Base-by-base conservation (phyloP, 2,797 vertebrate species). In the Lepilemur ruficaudatus region DNA sequence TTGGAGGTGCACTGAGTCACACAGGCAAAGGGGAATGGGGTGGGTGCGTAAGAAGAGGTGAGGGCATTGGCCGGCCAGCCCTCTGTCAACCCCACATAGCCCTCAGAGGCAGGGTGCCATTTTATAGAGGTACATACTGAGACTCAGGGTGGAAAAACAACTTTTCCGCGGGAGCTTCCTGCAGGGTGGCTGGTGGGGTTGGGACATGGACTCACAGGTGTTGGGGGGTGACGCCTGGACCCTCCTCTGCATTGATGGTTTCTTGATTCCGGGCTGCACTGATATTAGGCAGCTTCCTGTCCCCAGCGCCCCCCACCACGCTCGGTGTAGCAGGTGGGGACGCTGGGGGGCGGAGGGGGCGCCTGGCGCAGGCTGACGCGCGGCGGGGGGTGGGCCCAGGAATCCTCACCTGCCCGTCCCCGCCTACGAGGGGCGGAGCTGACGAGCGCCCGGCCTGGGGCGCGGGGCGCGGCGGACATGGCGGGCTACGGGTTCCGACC, bases 401-500 rank as follows among this genome's bases (percentile, higher is more conserved):
- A 55, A 69, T 50, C 28, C 92, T 82, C 80, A 69, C 95, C 96
- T 87, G 89, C 84, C 22, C 9, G 32, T 10, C 70, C n/a, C 81
- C 43, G 28, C 13, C 76, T n/a, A 30, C 41, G 48, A 87, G 85
- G 80, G 89, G 93, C 57, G 95, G 96, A 75, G 95, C 76, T 52
- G 32, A 35, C 18, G 30, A 48, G 43, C 6, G 43, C n/a, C 4
- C 6, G 57, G 48, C 32, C 52, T 15, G 50, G 81, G 65, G 5
- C 30, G 4, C 23, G 38, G n/a, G 95, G 82, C 75, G 57, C 38
- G 22, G n/a, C 65, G 10, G 35, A 81, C 89, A 96, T 95, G 97
- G 97, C 89, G 69, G 96, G 97, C 38, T 25, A 70, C 3, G 94
- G 95, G 52, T 28, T 1, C 15, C 52, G 93, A 75, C 65, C 75